phyloP scores from a whole-genome alignment of 2,797 vertebrate species.

The Graptemys geographica region DNA sequence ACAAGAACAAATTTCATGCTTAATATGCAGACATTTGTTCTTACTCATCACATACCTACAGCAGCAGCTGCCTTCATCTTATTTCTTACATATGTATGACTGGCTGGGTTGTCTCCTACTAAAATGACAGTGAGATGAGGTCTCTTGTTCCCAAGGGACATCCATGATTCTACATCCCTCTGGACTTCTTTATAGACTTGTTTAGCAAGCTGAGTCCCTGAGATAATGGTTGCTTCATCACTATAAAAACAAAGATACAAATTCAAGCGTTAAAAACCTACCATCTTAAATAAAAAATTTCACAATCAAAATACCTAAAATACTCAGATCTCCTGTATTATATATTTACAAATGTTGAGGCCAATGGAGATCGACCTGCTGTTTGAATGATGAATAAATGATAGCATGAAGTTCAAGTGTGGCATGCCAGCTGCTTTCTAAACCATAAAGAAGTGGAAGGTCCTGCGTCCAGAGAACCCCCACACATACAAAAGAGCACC shows the following conservation, averaged over 20 bases:
- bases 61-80: conserved; percentile 90
- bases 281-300: background rate
- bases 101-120: conserved; percentile 92
- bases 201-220: conserved; percentile 90
- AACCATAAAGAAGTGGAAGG: background rate
- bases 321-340: fast-evolving
- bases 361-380: fast-evolving
- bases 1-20: background rate
- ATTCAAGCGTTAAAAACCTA: background rate
- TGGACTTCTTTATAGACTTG: conserved; percentile 90
- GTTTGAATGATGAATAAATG: background rate
- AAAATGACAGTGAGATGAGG: conserved; percentile 92
- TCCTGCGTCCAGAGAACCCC: background rate
- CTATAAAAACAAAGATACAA: conserved; percentile 61
- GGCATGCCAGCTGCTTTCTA: background rate
- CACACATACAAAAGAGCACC: background rate
- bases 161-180: conserved; percentile 86
- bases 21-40: background rate
- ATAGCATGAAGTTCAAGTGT: fast-evolving
- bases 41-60: conserved; percentile 83
- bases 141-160: conserved; percentile 88
- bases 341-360: background rate
- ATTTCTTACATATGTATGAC: conserved; percentile 91
- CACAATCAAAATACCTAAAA: background rate
- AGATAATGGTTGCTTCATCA: conserved; percentile 88